Conservation (phyloP, 1,140 invertebrate species). For the Cherax quadricarinatus region DNA sequence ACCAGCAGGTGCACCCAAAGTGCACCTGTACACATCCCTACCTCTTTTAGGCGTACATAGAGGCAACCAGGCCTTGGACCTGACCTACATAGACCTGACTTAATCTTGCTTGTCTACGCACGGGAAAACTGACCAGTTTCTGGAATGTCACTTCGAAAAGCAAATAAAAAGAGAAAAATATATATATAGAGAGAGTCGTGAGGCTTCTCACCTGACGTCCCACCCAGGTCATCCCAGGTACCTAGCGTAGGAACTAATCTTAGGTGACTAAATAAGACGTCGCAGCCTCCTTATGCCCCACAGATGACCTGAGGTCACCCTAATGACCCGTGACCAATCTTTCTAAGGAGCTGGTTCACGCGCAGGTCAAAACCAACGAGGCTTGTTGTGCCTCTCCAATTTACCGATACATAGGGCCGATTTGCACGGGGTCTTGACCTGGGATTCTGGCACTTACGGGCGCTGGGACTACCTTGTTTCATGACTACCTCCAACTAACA, state of each 20-base stretch:
- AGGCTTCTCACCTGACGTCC: too few relatives aligned
- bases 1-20: too few relatives aligned
- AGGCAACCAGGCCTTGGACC: too few relatives aligned
- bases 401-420: not conserved
- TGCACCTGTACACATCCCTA: too few relatives aligned
- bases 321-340: slow-evolving; percentile 64
- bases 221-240: too few relatives aligned
- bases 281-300: slow-evolving; percentile 24
- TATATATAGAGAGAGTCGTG: too few relatives aligned
- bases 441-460: not conserved
- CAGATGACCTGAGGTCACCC: slow-evolving; percentile 60
- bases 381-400: not conserved
- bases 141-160: too few relatives aligned
- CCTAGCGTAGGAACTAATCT: slow-evolving; percentile 18
- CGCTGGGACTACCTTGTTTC: not conserved
- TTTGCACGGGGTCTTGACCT: not conserved
- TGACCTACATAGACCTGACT: too few relatives aligned
- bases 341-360: slow-evolving; percentile 30
- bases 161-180: too few relatives aligned
- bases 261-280: slow-evolving; percentile 64
- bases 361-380: slow-evolving; percentile 3
- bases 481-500: not conserved
- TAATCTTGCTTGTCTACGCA: too few relatives aligned
- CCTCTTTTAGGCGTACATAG: too few relatives aligned
- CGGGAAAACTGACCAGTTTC: too few relatives aligned